Evolutionary conservation across 2,113 vertebrate genomes (phyloP).

Genomic region (Paedocypris sp.): DNA sequence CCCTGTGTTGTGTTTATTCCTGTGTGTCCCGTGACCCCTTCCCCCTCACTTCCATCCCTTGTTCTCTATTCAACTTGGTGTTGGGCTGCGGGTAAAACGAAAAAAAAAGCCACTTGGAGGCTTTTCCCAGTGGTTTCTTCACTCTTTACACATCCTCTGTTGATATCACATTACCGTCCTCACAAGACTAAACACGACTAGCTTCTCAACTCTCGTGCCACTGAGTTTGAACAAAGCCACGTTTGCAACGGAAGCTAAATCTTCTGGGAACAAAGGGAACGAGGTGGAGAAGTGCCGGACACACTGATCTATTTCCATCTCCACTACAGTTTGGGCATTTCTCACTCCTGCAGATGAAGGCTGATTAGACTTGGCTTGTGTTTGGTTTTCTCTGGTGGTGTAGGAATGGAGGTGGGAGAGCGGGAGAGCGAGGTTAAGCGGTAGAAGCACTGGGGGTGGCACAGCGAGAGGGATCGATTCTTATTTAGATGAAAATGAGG

Average conservation of each 20-base stretch:
- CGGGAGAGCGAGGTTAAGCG: conserved; percentile 55
- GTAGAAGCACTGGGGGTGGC: conserved; percentile 56
- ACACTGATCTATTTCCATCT: neutral
- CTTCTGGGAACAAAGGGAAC: neutral
- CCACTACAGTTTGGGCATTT: neutral
- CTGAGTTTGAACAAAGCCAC: neutral
- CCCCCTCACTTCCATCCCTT: conserved; percentile 54
- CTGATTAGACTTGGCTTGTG: conserved; percentile 9
- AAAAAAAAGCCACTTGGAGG: conserved; percentile 61
- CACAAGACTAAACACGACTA: conserved; percentile 6
- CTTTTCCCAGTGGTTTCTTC: conserved; percentile 55
- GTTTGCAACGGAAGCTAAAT: neutral
- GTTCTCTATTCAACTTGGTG: conserved; percentile 39
- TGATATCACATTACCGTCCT: conserved; percentile 40
- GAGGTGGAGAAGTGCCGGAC: too few species aligned
- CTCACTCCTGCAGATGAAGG: neutral
- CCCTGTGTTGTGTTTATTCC: conserved; percentile 50
- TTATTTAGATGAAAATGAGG: conserved; percentile 78
- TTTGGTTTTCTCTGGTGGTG: conserved; percentile 29
- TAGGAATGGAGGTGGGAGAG: conserved; percentile 40
- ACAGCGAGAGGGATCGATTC: conserved; percentile 66
- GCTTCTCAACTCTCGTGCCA: neutral
- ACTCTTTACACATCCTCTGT: conserved; percentile 35
- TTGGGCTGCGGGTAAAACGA: conserved; percentile 55
- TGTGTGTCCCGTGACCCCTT: conserved; percentile 57